Conservation (phyloP, 2,797 vertebrate species). For the Synaphobranchus kaupii region DNA sequence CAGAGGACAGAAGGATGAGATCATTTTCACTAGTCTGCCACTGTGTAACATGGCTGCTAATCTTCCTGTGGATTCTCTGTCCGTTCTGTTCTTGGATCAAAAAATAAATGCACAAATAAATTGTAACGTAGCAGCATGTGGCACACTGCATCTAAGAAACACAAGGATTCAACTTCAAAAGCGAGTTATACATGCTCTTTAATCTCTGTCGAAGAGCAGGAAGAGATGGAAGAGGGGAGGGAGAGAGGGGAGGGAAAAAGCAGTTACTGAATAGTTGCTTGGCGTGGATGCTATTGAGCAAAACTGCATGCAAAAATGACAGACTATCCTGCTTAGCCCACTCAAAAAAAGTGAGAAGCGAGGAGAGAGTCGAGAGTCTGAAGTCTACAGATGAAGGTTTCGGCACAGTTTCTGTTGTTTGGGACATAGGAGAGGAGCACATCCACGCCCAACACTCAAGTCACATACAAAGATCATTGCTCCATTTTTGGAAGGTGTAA, state of each 20-base stretch:
- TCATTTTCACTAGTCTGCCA: not conserved
- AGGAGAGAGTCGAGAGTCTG: not conserved
- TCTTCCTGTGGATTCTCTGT: not conserved
- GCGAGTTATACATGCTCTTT: not conserved
- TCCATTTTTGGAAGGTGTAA: not conserved
- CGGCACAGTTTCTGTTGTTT: not conserved
- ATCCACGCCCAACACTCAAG: not conserved
- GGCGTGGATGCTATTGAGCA: not conserved
- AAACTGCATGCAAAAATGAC: not conserved
- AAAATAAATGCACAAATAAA: not conserved
- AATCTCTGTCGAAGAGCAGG: not conserved
- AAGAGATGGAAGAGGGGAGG: not conserved
- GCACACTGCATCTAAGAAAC: not conserved
- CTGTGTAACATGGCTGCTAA: not conserved
- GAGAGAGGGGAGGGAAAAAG: not conserved
- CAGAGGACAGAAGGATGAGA: not conserved
- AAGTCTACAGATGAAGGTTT: conserved; percentile 1
- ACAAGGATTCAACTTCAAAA: not conserved
- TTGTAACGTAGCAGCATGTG: not conserved
- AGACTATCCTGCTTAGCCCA: not conserved
- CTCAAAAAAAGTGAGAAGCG: not conserved
- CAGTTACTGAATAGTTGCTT: not conserved
- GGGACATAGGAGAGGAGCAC: not conserved
- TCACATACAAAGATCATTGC: not conserved
- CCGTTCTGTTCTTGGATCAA: not conserved